Conservation (phyloP, 92 coral and sea anemone genomes). For the Zoanthus sociatus region DNA sequence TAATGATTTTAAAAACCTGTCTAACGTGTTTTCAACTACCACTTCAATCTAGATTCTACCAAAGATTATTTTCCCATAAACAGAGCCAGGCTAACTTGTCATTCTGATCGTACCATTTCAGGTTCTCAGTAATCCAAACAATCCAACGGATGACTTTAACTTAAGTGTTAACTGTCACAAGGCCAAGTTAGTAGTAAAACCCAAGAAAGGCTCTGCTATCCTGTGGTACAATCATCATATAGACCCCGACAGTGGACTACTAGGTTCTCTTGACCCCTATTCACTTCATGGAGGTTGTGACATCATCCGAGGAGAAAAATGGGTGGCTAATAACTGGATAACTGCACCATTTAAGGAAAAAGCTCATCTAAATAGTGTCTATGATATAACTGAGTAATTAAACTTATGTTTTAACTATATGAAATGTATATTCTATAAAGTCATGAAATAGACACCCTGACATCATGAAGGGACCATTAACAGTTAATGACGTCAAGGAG, state of each 20-base stretch:
- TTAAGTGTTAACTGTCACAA: constrained; percentile 77
- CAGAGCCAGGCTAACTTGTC: too few species aligned
- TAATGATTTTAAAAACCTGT: too few species aligned
- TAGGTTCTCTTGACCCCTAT: constrained; percentile 81
- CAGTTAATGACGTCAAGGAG: too few species aligned
- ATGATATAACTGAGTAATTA: constrained; percentile 58
- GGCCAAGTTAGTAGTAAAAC: constrained; percentile 82
- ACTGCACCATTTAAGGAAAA: constrained; percentile 81
- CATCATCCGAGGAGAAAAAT: constrained; percentile 88
- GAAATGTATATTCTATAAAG: too few species aligned
- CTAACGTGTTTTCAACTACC: too few species aligned
- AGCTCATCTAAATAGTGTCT: constrained; percentile 73
- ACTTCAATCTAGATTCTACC: too few species aligned
- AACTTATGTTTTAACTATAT: neutral
- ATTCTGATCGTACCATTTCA: constrained; percentile 3
- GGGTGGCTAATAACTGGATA: constrained; percentile 98
- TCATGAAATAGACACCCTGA: too few species aligned
- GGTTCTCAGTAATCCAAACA: constrained; percentile 49
- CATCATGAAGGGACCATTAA: too few species aligned
- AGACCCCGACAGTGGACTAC: constrained; percentile 85
- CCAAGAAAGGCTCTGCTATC: constrained; percentile 92
- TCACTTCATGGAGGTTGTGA: constrained; percentile 96
- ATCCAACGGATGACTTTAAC: constrained; percentile 77
- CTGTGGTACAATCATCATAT: constrained; percentile 95
- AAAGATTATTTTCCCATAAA: too few species aligned